Evolutionary conservation across 2,888 invertebrate genomes (phyloP).

Genomic region (Eristalis tenax): DNA sequence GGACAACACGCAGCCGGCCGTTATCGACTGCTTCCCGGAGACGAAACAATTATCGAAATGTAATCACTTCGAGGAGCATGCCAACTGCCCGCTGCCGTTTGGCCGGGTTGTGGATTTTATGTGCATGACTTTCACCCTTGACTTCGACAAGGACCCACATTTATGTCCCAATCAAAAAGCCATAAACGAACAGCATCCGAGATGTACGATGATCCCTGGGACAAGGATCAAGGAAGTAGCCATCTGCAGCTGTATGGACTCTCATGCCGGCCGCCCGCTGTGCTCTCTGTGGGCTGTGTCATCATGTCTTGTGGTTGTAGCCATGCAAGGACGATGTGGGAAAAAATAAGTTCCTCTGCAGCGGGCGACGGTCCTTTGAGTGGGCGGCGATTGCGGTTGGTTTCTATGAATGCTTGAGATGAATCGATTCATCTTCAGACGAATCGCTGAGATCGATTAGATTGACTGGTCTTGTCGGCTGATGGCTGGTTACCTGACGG

Average conservation of each 20-base stretch:
- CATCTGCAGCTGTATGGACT: conserved; percentile 60
- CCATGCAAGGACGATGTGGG: conserved; percentile 13
- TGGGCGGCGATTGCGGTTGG: conserved; percentile 51
- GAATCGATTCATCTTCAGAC: conserved; percentile 67
- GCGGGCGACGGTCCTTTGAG: conserved; percentile 15
- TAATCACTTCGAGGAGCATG: conserved; percentile 40
- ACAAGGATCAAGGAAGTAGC: conserved; percentile 65
- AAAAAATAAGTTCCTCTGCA: conserved; percentile 58
- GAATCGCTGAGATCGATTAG: conserved; percentile 14
- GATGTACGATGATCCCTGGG: conserved; percentile 66
- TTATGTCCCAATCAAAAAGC: conserved; percentile 69
- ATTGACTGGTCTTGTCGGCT: not conserved
- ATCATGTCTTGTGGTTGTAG: conserved; percentile 15
- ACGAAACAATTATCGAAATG: conserved; percentile 51
- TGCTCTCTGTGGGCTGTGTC: not conserved
- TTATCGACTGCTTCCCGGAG: conserved; percentile 8
- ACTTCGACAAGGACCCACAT: conserved; percentile 56
- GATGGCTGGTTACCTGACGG: too few species aligned
- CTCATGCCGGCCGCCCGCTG: conserved; percentile 13
- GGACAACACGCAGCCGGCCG: conserved; percentile 32
- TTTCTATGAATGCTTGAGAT: conserved; percentile 67
- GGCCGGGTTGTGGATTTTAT: not conserved
- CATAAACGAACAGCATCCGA: conserved; percentile 61
- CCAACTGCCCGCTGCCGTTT: not conserved
- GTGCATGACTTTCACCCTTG: conserved; percentile 47